Base-by-base conservation (phyloP, 2,888 invertebrate genomes). In the Aphidius colemani region DNA sequence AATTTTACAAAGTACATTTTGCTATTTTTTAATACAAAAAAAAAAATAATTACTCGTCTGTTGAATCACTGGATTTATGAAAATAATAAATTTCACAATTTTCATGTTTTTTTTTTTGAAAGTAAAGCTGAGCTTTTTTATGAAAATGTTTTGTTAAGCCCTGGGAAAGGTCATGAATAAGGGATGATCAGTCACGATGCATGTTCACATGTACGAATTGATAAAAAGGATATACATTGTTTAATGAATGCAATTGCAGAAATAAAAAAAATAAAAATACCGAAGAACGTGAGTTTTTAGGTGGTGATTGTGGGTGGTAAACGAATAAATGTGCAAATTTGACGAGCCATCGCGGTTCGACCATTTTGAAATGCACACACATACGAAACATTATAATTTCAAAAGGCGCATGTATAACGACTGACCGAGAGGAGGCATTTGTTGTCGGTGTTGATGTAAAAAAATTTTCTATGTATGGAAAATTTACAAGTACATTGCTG, bases 281-380 rank as follows among this genome's bases (percentile, higher is more conserved):
- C 66, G 66, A 70, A 69, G 66, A 71, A 67, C 66, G 67, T 67
- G 73, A 73, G 72, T 73, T 18, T 77, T 76, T 72, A 69, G 70
- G 72, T 73, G 69, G 30, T 71, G 72, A 78, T 74, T 75, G 75
- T 72, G 72, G 69, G 67, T 66, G 66, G 63, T 78, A 79, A 79
- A 74, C 77, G 79, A 78, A 79, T 78, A 78, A 79, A 79, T 75
- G 79, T 78, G 79, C 76, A 79, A 79, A 79, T 79, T 78, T 75
- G 73, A 74, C 74, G 73, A 75, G 70, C 71, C 71, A 63, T 66
- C 66, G 67, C 59, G n/a, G 40, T n/a, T 49, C 61, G 53, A 43
- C 57, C 64, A 65, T 65, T 65, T 58, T 46, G 46, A 48, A 53
- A 64, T 61, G 61, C 57, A 50, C 43, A 46, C 60, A 58, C 50